A percentile compares a stretch with the other conserved stretches of the same genome.
phyloP scores from a whole-genome alignment of 2,113 vertebrate species.

The Spizaetus ornatus region DNA sequence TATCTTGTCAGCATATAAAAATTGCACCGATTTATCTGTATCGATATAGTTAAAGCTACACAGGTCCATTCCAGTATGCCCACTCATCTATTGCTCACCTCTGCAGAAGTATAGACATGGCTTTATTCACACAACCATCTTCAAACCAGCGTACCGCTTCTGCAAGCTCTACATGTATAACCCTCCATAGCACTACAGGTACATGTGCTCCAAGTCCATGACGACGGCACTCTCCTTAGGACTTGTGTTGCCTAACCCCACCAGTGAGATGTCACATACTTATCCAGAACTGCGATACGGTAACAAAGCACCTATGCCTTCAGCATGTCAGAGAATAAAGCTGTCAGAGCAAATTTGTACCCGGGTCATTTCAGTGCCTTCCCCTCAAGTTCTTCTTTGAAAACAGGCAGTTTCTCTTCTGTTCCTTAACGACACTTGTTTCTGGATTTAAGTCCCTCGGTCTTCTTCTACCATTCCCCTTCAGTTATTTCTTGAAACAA shows the following conservation, averaged over 20 bases:
- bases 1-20: neutral
- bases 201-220: rapidly evolving
- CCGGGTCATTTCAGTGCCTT: neutral
- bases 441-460: neutral
- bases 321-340: neutral
- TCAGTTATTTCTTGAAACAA: neutral
- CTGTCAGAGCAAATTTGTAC: neutral
- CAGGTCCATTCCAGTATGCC: neutral
- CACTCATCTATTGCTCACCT: neutral
- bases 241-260: neutral
- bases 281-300: neutral
- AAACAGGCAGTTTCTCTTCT: neutral
- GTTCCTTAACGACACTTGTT: neutral
- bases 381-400: neutral
- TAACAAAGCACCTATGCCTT: neutral
- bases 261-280: neutral
- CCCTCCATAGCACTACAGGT: neutral
- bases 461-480: neutral
- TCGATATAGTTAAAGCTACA: neutral
- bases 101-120: neutral
- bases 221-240: neutral
- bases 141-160: neutral
- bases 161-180: neutral
- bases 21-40: neutral
- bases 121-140: neutral